Evolutionary conservation across 2,888 invertebrate species (phyloP).

Genomic region (Scaptomyza reducta): DNA sequence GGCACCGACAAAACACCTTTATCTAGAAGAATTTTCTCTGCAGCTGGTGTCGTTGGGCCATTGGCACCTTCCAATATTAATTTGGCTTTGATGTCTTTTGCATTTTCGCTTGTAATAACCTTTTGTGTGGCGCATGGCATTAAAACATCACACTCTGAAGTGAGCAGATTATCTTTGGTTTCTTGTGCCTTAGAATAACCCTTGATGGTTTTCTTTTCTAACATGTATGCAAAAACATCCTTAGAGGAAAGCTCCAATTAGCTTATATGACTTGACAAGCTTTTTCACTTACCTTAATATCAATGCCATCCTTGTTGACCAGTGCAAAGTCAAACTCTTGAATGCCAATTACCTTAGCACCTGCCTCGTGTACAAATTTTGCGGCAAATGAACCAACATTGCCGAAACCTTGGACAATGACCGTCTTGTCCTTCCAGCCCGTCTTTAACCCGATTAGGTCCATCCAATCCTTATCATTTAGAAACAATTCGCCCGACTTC

Average conservation of each 20-base stretch:
- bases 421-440: constrained; percentile 98
- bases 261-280: too few relatives aligned
- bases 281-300: constrained; percentile 83
- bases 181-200: constrained; percentile 97
- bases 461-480: constrained; percentile 97
- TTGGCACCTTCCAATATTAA: constrained; percentile 98
- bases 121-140: constrained; percentile 98
- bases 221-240: constrained; percentile 91
- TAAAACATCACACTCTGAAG: constrained; percentile 97
- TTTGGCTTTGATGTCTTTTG: constrained; percentile 93
- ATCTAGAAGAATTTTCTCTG: constrained; percentile 94
- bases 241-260: constrained; percentile 75
- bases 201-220: constrained; percentile 92
- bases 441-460: constrained; percentile 94
- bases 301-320: constrained; percentile 94
- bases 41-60: constrained; percentile 98
- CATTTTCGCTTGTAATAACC: constrained; percentile 96
- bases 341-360: constrained; percentile 96
- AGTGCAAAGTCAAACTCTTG: constrained; percentile 95
- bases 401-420: constrained; percentile 97
- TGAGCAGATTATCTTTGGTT: constrained; percentile 92
- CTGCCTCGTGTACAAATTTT: constrained; percentile 96
- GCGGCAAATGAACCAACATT: constrained; percentile 98
- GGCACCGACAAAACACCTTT: constrained; percentile 96
- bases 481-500: constrained; percentile 96